Evolutionary conservation across 2,797 vertebrate genomes (phyloP).

Genomic region (Ispidina picta): DNA sequence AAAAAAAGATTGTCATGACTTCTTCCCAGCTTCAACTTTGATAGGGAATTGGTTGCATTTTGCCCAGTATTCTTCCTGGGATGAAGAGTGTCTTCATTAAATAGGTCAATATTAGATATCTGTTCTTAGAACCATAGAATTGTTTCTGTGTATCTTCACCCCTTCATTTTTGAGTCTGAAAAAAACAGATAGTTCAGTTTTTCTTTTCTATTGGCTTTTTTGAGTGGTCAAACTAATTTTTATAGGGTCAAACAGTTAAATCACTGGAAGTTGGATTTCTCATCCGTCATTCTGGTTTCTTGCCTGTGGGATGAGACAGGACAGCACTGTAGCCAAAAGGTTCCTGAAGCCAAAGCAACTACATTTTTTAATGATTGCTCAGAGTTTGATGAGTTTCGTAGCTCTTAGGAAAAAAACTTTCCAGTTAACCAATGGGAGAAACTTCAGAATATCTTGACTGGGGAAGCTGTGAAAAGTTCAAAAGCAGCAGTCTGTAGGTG

Average conservation of each 20-base stretch:
- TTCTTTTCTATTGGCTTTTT: neutral
- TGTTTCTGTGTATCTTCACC: neutral
- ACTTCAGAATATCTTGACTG: neutral
- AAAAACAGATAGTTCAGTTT: neutral
- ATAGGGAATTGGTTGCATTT: neutral
- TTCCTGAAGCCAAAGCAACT: neutral
- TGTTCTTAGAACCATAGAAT: neutral
- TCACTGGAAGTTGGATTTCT: neutral
- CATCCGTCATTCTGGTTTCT: neutral
- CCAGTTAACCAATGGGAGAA: rapidly evolving
- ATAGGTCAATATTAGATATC: neutral
- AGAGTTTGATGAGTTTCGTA: neutral
- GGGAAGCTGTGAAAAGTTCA: neutral
- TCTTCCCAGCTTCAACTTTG: neutral
- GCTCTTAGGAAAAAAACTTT: neutral
- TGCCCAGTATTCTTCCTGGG: neutral
- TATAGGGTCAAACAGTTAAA: neutral
- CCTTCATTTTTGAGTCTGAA: neutral
- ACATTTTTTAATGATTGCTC: neutral
- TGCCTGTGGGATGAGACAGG: neutral
- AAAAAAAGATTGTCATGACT: neutral
- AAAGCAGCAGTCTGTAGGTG: neutral
- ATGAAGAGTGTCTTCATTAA: neutral
- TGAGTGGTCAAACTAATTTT: neutral
- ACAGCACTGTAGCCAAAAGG: neutral